Evolutionary conservation across 2,888 invertebrate genomes (phyloP).

Genomic region (Lepidocyrtinus sp.): DNA sequence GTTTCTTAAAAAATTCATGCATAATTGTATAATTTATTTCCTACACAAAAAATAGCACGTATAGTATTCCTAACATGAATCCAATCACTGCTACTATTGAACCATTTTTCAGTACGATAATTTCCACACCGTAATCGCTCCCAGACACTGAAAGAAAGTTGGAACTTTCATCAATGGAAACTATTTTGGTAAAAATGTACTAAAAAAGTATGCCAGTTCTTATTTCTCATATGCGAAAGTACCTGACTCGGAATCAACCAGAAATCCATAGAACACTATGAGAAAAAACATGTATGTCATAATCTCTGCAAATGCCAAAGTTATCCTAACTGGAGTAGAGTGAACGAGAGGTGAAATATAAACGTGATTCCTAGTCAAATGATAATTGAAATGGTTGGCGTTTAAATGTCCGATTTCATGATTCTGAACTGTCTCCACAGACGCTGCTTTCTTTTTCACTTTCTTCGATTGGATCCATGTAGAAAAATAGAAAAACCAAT

Average conservation of each 20-base stretch:
- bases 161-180: too few species aligned
- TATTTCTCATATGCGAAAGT: too few species aligned
- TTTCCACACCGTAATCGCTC: too few species aligned
- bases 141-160: too few species aligned
- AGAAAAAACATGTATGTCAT: constrained; percentile 47
- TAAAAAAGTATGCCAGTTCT: too few species aligned
- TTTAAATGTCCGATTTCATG: constrained; percentile 11
- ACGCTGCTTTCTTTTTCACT: background rate
- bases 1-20: background rate
- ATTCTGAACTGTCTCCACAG: background rate
- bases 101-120: constrained; percentile 20
- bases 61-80: constrained; percentile 21
- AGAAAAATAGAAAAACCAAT: constrained; percentile 42
- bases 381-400: constrained; percentile 22
- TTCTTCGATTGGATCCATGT: constrained; percentile 22
- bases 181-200: constrained; percentile 20
- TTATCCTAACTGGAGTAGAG: constrained; percentile 8
- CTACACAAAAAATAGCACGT: constrained; percentile 28
- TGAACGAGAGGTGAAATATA: constrained; percentile 37
- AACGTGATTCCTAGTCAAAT: constrained; percentile 15
- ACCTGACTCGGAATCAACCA: constrained; percentile 27
- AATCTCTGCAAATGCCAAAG: constrained; percentile 33
- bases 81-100: constrained; percentile 21
- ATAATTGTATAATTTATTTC: background rate
- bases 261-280: constrained; percentile 33